Conservation (phyloP, 1,140 invertebrate species). For the Drosophila insularis region DNA sequence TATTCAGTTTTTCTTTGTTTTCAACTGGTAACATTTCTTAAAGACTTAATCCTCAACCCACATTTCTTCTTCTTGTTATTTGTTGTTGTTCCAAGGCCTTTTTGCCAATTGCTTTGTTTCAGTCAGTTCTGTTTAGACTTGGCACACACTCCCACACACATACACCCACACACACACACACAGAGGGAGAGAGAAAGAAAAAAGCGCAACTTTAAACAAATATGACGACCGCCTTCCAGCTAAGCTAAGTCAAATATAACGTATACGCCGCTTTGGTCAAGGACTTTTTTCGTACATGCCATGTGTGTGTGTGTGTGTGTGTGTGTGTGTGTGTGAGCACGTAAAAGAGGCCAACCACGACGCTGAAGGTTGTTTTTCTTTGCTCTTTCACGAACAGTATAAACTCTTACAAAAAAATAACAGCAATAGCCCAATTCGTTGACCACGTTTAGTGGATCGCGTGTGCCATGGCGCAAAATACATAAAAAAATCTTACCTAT, state of each 20-base stretch:
- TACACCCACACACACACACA: background rate
- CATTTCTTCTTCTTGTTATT: background rate
- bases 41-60: conserved; percentile 6
- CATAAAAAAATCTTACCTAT: background rate
- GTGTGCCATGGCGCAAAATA: background rate
- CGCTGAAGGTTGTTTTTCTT: background rate
- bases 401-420: background rate
- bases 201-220: conserved; percentile 29
- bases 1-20: too few species aligned
- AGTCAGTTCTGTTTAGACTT: conserved; percentile 21
- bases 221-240: conserved; percentile 18
- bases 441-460: background rate
- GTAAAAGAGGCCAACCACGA: conserved; percentile 12
- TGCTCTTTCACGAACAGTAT: background rate
- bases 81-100: conserved; percentile 11
- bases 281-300: conserved; percentile 32
- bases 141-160: conserved; percentile 6
- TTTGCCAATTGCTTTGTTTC: conserved; percentile 10
- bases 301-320: background rate
- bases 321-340: background rate
- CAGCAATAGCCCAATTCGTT: background rate
- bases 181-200: background rate
- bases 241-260: conserved; percentile 42
- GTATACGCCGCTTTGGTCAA: conserved; percentile 43
- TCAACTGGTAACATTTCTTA: background rate